Base-by-base conservation (phyloP, 2,113 vertebrate genomes). In the Emydura subglobosa region DNA sequence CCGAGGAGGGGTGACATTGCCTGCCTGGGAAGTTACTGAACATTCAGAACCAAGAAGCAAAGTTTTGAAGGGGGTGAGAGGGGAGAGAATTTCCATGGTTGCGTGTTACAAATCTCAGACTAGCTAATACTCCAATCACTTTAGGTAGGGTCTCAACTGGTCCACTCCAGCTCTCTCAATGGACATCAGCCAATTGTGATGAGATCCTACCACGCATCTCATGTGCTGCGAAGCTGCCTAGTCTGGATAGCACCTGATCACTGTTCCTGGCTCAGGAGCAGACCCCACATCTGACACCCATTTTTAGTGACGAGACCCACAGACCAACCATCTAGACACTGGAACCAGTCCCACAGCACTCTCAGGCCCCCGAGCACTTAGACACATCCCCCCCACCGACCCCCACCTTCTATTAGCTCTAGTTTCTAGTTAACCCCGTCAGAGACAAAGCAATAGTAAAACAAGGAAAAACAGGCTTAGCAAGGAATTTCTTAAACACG, bases 361-460 rank as follows among this genome's bases (percentile, higher is more conserved):
- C n/a, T 19, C 65, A 72, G 4, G 8, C 10, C 14, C 65, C 16
- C 7, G 39, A 34, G 86, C 1, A 61, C 88, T 31, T n/a, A 12
- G 14, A 84, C 54, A 21, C 12, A 34, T 92, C 86, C 86, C 91
- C 87, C 42, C 87, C 0, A 1, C 79, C 93, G 89, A 91, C 82
- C 91, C 89, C 93, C 91, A 94, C 92, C 0, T 92, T 27, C 85
- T 82, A 87, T 96, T 94, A 96, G 95, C 94, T 90, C 90, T 13
- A 1, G 85, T 96, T 78, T 80, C 92, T 61, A 21, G 88, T 93
- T 96, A 96, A 95, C 96, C 94, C 95, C 90, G 85, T 94, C 91
- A 94, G 96, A 90, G 74, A 25, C 1, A 88, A 96, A 7, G 0
- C 91, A 86, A 96, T 91, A 96, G 84, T 55, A 92, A 90, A 97